A percentile compares a stretch with the other conserved stretches of the same genome.
Evolutionary conservation across 2,113 vertebrate species (phyloP).

Genomic region (Megatriorchis doriae): DNA sequence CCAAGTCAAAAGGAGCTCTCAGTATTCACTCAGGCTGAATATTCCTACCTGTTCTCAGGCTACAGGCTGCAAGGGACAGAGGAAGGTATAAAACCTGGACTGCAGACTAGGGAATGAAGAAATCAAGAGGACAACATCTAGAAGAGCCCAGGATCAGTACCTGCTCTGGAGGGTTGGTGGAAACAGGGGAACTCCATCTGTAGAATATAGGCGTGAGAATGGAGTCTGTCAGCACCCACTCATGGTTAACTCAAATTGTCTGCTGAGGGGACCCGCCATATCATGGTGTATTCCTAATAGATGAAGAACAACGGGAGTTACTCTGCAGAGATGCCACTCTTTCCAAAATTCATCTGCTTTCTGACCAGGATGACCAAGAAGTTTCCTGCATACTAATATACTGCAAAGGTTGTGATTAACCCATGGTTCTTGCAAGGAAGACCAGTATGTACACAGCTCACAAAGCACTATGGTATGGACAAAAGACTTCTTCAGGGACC

Average conservation of each 20-base stretch:
- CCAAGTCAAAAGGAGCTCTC: background rate
- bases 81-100: background rate
- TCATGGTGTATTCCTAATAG: constrained; percentile 25
- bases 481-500: background rate
- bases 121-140: constrained; percentile 18
- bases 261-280: constrained; percentile 20
- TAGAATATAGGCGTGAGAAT: constrained; percentile 14
- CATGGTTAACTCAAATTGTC: constrained; percentile 23
- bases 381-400: background rate
- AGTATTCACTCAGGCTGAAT: background rate
- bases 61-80: background rate
- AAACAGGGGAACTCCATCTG: constrained; percentile 42
- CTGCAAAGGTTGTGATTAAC: background rate
- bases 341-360: constrained; percentile 6
- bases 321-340: constrained; percentile 25
- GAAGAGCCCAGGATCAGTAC: constrained; percentile 8
- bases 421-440: background rate
- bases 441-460: background rate
- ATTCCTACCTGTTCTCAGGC: background rate
- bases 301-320: constrained; percentile 40
- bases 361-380: background rate
- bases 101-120: background rate
- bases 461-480: accelerated
- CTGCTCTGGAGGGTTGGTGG: constrained; percentile 31
- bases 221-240: constrained; percentile 33